Conservation (phyloP, 1,140 invertebrate genomes). For the Cryptotermes secundus region DNA sequence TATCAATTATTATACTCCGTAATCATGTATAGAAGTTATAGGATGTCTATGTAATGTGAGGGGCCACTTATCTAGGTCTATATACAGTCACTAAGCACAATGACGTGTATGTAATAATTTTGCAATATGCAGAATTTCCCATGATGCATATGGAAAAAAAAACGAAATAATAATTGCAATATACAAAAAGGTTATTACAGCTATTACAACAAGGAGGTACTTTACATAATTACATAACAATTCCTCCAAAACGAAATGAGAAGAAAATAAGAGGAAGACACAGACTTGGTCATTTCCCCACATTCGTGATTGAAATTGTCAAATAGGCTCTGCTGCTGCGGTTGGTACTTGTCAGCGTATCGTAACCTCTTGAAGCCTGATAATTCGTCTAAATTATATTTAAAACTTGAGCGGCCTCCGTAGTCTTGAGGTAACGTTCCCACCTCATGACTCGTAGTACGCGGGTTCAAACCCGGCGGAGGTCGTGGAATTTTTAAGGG, state of each 20-base stretch:
- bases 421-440: too few relatives aligned
- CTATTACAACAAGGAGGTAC: background rate
- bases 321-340: too few relatives aligned
- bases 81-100: background rate
- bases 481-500: too few relatives aligned
- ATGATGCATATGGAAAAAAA: background rate
- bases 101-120: background rate
- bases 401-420: too few relatives aligned
- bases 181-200: background rate
- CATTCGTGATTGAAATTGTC: background rate
- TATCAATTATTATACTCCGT: background rate
- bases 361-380: too few relatives aligned
- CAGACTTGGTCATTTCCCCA: background rate
- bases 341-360: too few relatives aligned
- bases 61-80: too few relatives aligned
- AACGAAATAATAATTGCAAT: background rate
- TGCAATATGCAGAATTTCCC: background rate
- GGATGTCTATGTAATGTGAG: background rate
- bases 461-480: too few relatives aligned
- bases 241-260: background rate
- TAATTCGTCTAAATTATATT: too few relatives aligned
- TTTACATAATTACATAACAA: conserved; percentile 19
- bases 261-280: background rate
- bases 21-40: background rate
- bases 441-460: too few relatives aligned